Conservation (phyloP, 30 jellyfish, hydroid and myxozoan species). For the Chironex yamaguchii region DNA sequence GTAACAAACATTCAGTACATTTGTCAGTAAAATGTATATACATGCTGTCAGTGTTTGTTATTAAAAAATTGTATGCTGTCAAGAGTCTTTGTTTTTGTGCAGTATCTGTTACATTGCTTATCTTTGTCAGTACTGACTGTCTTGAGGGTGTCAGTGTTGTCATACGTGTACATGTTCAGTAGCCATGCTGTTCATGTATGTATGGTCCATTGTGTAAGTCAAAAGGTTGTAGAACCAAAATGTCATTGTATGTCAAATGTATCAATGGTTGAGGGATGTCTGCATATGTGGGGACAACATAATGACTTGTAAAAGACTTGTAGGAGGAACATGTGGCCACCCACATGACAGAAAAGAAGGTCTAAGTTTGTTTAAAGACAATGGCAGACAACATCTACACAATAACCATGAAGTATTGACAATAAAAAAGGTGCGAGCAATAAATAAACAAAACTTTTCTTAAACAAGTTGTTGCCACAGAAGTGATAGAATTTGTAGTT, state of each 20-base stretch:
- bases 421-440: too few relatives aligned
- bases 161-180: conserved; percentile 11
- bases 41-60: not conserved
- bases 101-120: not conserved
- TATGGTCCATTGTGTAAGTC: conserved; percentile 23
- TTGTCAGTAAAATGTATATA: not conserved
- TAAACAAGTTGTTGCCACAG: too few relatives aligned
- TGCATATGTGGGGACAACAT: conserved; percentile 1
- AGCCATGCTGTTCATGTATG: not conserved
- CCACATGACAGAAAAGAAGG: not conserved
- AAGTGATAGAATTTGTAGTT: too few relatives aligned
- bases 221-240: not conserved
- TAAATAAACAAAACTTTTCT: too few relatives aligned
- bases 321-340: not conserved
- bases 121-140: not conserved
- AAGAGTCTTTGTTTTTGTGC: not conserved
- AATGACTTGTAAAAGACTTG: not conserved
- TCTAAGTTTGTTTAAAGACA: not conserved
- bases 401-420: too few relatives aligned
- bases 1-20: not conserved
- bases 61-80: conserved; percentile 6
- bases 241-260: not conserved
- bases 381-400: too few relatives aligned
- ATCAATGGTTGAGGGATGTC: not conserved
- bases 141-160: not conserved